These are phyloP conservation scores for Sebastes diaconus DNA, from an alignment of 2,797 vertebrate species.

Conservation along the genomic window DNA sequence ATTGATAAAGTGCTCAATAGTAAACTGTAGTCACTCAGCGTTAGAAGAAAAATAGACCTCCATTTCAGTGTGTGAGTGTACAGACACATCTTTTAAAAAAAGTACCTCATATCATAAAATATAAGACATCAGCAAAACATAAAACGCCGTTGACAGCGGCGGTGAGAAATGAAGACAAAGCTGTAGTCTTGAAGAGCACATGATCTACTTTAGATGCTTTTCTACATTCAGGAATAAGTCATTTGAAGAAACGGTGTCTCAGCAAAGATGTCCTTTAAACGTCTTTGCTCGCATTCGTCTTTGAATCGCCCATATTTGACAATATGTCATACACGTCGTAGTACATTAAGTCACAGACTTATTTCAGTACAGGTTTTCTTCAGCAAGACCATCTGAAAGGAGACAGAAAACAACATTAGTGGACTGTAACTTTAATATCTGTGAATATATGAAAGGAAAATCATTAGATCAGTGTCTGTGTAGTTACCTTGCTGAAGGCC, in stretches of 20 bases:
- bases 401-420: conserved; percentile 29
- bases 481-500: conserved; percentile 74
- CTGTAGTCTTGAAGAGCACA: not conserved
- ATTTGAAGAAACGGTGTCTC: conserved; percentile 25
- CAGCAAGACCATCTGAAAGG: conserved; percentile 74
- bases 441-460: not conserved
- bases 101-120: conserved; percentile 59
- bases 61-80: conserved; percentile 13
- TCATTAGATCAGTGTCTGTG: not conserved
- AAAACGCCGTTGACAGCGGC: conserved; percentile 38
- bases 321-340: conserved; percentile 81
- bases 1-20: conserved; percentile 78
- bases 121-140: conserved; percentile 33
- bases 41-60: conserved; percentile 44
- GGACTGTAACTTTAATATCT: not conserved
- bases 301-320: conserved; percentile 64
- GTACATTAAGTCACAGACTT: conserved; percentile 79
- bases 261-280: conserved; percentile 35
- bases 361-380: conserved; percentile 81
- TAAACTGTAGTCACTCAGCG: conserved; percentile 52
- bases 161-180: conserved; percentile 45
- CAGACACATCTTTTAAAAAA: conserved; percentile 1
- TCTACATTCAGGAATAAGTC: conserved; percentile 24
- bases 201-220: conserved; percentile 36
- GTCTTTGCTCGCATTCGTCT: conserved; percentile 42